These are phyloP conservation scores for Phasia obesa DNA, from an alignment of 2,888 invertebrate genomes.

Conservation along the genomic window DNA sequence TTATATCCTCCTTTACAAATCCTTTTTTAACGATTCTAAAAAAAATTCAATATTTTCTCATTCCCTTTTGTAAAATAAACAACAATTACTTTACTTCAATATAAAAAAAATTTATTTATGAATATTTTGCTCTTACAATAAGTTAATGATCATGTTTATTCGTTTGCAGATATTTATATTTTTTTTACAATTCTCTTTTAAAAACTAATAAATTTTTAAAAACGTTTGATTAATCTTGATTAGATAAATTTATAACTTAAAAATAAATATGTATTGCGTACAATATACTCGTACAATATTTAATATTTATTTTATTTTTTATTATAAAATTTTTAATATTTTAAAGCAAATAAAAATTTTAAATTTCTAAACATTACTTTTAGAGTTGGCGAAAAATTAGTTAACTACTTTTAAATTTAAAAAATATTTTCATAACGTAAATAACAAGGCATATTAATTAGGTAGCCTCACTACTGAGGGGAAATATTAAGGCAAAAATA, in stretches of 20 bases:
- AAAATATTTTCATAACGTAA: conserved; percentile 16
- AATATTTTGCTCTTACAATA: conserved; percentile 48
- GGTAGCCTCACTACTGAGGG: too few relatives aligned
- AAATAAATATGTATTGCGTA: conserved; percentile 24
- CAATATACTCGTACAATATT: neutral
- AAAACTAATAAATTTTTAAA: conserved; percentile 29
- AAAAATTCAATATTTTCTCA: too few relatives aligned
- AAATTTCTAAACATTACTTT: neutral
- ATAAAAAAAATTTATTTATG: conserved; percentile 60
- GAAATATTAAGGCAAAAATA: too few relatives aligned
- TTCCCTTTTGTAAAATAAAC: too few relatives aligned
- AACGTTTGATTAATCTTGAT: conserved; percentile 1
- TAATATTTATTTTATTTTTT: conserved; percentile 2
- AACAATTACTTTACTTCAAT: conserved; percentile 13
- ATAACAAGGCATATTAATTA: too few relatives aligned
- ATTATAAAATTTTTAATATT: neutral
- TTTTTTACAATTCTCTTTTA: conserved; percentile 16
- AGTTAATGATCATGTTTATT: conserved; percentile 11
- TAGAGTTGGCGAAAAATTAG: neutral
- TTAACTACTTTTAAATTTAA: conserved; percentile 10
- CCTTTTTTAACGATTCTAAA: too few relatives aligned
- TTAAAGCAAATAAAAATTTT: neutral
- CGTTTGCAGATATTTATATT: neutral
- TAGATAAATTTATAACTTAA: conserved; percentile 21
- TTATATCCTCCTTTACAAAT: too few relatives aligned